phyloP scores from a whole-genome alignment of 2,113 vertebrate species.

The Eira barbara region DNA sequence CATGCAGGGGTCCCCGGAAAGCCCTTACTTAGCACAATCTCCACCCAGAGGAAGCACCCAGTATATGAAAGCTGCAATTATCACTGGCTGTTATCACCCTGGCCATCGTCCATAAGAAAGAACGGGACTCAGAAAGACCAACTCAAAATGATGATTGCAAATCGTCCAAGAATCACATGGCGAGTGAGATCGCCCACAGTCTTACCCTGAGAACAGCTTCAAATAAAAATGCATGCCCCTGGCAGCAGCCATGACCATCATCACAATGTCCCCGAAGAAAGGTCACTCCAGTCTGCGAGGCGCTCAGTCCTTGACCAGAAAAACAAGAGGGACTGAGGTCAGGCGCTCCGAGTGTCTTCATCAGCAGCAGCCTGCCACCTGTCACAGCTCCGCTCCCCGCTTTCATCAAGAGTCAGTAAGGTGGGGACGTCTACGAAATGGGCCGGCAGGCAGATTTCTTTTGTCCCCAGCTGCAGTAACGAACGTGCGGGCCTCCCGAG shows the following conservation, averaged over 20 bases:
- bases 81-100: too few species aligned
- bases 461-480: neutral
- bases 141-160: neutral
- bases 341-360: neutral
- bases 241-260: neutral
- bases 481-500: fast-evolving
- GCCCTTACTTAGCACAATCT: neutral
- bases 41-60: neutral
- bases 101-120: neutral
- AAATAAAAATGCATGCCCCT: fast-evolving
- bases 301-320: neutral
- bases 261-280: fast-evolving
- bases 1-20: fast-evolving
- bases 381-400: neutral
- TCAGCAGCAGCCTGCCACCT: neutral
- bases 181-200: neutral
- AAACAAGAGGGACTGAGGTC: neutral
- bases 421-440: neutral
- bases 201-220: neutral
- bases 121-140: neutral
- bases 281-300: neutral
- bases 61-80: neutral
- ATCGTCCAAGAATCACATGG: neutral
- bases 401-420: neutral
- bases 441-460: neutral